A percentile compares a stretch with the other conserved stretches of the same genome.
Conservation (phyloP, 2,113 vertebrate species). For the Sinocyclocheilus anophthalmus region DNA sequence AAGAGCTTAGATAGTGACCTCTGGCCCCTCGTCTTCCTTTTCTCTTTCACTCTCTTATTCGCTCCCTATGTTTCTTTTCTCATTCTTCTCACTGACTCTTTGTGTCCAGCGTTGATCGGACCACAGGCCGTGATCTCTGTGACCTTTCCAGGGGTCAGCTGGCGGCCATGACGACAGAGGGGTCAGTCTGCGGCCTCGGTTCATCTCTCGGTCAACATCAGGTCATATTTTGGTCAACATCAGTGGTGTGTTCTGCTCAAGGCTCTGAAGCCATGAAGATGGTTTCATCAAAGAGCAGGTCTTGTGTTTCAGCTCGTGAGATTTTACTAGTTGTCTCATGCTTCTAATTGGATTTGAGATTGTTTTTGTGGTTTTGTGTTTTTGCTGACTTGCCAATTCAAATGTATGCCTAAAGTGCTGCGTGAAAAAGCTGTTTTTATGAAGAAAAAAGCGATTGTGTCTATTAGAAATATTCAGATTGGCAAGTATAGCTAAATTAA, state of each 20-base stretch:
- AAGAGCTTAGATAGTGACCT: conserved; percentile 54
- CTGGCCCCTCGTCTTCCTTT: conserved; percentile 51
- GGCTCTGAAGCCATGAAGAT: conserved; percentile 41
- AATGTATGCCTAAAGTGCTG: neutral
- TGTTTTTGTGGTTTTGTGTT: neutral
- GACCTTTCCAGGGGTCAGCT: conserved; percentile 47
- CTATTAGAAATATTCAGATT: neutral
- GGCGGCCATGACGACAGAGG: conserved; percentile 43
- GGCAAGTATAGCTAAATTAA: neutral
- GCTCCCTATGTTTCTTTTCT: conserved; percentile 59
- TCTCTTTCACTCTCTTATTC: conserved; percentile 51
- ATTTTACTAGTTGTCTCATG: conserved; percentile 13
- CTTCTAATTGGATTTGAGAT: conserved; percentile 1
- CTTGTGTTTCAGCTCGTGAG: conserved; percentile 18
- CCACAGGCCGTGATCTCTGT: conserved; percentile 41
- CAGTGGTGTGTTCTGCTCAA: conserved; percentile 47
- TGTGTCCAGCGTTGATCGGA: conserved; percentile 54
- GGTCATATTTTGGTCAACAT: conserved; percentile 56
- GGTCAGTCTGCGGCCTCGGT: conserved; percentile 70
- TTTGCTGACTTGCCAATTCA: too few relatives aligned
- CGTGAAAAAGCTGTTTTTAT: neutral
- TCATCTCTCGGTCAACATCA: conserved; percentile 81
- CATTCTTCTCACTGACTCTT: conserved; percentile 55
- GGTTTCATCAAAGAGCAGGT: conserved; percentile 37
- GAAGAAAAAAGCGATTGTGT: neutral